These are phyloP conservation scores for Ochropleura plecta DNA, from an alignment of 2,888 invertebrate species.

Conservation along the genomic window DNA sequence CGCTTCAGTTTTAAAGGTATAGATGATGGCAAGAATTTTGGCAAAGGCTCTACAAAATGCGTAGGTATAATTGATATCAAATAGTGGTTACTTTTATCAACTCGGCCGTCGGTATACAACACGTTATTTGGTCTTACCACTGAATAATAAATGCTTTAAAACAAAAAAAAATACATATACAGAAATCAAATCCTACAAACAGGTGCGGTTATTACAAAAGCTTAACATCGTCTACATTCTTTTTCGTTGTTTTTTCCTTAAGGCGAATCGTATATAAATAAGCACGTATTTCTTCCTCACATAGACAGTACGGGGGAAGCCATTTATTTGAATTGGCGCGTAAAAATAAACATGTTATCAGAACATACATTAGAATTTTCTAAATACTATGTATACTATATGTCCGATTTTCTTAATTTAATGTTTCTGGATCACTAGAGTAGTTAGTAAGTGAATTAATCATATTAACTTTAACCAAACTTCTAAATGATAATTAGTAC, in stretches of 20 bases:
- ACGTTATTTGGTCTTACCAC: not conserved
- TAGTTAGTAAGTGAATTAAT: not conserved
- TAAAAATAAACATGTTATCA: conserved; percentile 57
- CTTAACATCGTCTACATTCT: conserved; percentile 27
- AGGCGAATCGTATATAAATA: conserved; percentile 34
- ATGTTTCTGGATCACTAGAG: conserved; percentile 3
- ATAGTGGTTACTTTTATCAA: not conserved
- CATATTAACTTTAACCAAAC: not conserved
- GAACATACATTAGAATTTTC: conserved; percentile 49
- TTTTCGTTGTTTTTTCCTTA: conserved; percentile 30
- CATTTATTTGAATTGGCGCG: conserved; percentile 54
- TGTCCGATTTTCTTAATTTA: conserved; percentile 14
- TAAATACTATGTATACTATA: too few relatives aligned
- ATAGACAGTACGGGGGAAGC: conserved; percentile 44
- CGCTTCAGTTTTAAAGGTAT: not conserved
- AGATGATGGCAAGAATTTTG: not conserved
- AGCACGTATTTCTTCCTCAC: conserved; percentile 34
- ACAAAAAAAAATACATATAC: conserved; percentile 1
- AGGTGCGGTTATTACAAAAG: conserved; percentile 29
- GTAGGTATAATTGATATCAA: not conserved
- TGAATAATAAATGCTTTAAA: not conserved
- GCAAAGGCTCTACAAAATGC: not conserved
- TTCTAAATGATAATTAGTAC: not conserved
- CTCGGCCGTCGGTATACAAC: not conserved
- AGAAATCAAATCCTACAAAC: conserved; percentile 10